Evolutionary conservation across 2,113 vertebrate genomes (phyloP), one percentile per base, ranked within the genome.

Genomic region (Erythrolamprus reginae): DNA sequence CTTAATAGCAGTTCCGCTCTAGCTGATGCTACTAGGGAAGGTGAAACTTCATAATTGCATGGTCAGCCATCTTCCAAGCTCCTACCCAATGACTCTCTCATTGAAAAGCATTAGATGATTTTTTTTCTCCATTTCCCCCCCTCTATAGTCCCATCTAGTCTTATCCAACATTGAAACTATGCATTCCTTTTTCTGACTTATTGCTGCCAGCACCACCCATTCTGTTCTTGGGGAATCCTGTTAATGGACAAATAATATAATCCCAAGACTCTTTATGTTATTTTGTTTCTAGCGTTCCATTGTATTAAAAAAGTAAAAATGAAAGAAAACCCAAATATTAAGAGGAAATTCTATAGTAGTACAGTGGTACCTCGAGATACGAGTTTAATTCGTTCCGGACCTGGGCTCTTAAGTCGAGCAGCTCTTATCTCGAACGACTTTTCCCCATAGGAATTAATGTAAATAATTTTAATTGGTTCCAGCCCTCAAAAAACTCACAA

Each of bases 331-430:
- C 21, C 0, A 86, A 77, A 56, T 28, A 83, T 86, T 88, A 82
- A 88, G 93, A 23, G 50, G 94, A 61, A 82, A 82, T 45, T 94
- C 55, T 50, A 90, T 47, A 93, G 33, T 61, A 90, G n/a, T n/a
- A n/a, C n/a, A n/a, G n/a, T n/a, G n/a, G n/a, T n/a, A n/a, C n/a
- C n/a, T n/a, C n/a, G n/a, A n/a, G n/a, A n/a, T n/a, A n/a, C n/a
- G n/a, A n/a, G n/a, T n/a, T n/a, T n/a, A n/a, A n/a, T n/a, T n/a
- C n/a, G n/a, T n/a, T n/a, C n/a, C n/a, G n/a, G n/a, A n/a, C n/a
- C n/a, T n/a, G n/a, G n/a, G n/a, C n/a, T n/a, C n/a, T n/a, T n/a
- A n/a, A n/a, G n/a, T n/a, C n/a, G n/a, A n/a, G n/a, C n/a, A n/a
- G n/a, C n/a, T n/a, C n/a, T n/a, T n/a, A n/a, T n/a, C n/a, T n/a